Conservation (phyloP, 2,888 invertebrate species). For the Agriopis leucophaearia region DNA sequence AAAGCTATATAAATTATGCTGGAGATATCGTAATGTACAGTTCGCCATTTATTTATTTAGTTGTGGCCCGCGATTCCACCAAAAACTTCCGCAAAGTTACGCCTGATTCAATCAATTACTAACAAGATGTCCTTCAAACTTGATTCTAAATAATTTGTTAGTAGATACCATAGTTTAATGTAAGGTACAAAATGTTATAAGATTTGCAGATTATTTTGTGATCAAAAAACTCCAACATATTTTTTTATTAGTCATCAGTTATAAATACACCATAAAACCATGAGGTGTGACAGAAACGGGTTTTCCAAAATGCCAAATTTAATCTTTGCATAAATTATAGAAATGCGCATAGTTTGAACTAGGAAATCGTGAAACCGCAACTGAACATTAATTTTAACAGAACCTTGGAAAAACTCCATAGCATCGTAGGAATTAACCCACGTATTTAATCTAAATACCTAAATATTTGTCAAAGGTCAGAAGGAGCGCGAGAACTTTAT, state of each 20-base stretch:
- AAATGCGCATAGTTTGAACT: conserved; percentile 8
- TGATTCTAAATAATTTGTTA: too few relatives aligned
- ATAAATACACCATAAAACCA: not conserved
- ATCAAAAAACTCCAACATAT: too few relatives aligned
- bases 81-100: too few relatives aligned
- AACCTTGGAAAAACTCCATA: conserved; percentile 35
- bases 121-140: too few relatives aligned
- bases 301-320: not conserved
- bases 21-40: too few relatives aligned
- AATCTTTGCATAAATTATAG: not conserved
- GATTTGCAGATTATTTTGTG: too few relatives aligned
- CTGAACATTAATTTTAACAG: conserved; percentile 20
- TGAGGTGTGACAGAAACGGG: not conserved
- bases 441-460: conserved; percentile 38
- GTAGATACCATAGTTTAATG: too few relatives aligned
- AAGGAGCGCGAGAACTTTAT: conserved; percentile 46
- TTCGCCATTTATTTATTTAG: too few relatives aligned
- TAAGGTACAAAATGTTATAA: too few relatives aligned
- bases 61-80: too few relatives aligned
- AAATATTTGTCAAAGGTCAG: conserved; percentile 39
- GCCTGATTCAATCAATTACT: too few relatives aligned
- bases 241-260: not conserved
- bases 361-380: conserved; percentile 16
- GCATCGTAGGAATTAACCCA: conserved; percentile 30
- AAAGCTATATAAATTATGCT: too few relatives aligned